These are phyloP conservation scores for Dendroctonus valens DNA, from an alignment of 1,140 invertebrate species.

Conservation along the genomic window DNA sequence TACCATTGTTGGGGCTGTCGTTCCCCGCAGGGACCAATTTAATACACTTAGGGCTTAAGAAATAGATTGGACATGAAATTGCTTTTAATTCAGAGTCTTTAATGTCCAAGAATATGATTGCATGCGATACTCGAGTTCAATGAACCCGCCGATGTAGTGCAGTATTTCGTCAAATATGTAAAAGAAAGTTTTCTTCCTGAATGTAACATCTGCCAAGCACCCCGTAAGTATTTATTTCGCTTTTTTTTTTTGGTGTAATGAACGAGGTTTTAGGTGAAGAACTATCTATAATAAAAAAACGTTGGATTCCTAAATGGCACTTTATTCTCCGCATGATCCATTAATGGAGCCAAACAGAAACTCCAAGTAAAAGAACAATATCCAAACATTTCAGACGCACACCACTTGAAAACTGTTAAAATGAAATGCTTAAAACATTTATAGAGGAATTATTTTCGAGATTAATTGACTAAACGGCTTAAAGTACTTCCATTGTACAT, in stretches of 20 bases:
- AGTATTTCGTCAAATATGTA: neutral
- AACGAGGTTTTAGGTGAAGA: neutral
- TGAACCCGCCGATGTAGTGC: neutral
- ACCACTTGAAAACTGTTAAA: too few species aligned
- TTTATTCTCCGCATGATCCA: too few species aligned
- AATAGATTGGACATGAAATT: slow-evolving; percentile 2
- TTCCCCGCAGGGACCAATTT: slow-evolving; percentile 1
- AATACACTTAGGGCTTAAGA: slow-evolving; percentile 3
- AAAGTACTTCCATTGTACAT: too few species aligned
- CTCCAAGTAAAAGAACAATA: neutral
- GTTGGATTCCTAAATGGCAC: too few species aligned
- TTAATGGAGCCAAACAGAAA: too few species aligned
- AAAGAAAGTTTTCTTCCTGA: neutral
- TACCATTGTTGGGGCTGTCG: neutral
- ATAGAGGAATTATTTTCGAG: too few species aligned
- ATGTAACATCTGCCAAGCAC: slow-evolving; percentile 1
- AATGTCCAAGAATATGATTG: neutral
- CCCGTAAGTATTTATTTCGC: neutral
- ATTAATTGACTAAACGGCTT: too few species aligned
- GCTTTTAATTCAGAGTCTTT: neutral
- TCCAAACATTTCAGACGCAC: neutral
- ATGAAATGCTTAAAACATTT: too few species aligned
- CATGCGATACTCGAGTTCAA: neutral
- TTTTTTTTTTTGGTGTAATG: neutral
- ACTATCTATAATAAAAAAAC: neutral